phyloP scores from a whole-genome alignment of 2,888 invertebrate genomes.

The Hymenopus coronatus region DNA sequence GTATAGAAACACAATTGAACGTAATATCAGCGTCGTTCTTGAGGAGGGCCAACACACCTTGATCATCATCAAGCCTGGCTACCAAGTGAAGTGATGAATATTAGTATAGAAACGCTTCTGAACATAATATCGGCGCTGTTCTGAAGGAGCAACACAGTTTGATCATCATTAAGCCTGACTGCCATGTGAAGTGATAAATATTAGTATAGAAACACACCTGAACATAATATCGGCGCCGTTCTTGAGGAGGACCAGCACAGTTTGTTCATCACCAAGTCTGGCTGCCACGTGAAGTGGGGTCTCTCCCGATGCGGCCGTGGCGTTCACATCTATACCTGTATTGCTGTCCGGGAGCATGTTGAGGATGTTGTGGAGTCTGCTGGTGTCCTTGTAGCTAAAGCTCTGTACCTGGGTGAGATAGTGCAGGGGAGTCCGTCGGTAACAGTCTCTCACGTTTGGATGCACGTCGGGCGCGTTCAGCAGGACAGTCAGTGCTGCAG shows the following conservation, averaged over 20 bases:
- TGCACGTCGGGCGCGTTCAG: background rate
- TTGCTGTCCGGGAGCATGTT: background rate
- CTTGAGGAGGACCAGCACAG: background rate
- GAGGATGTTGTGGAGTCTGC: background rate
- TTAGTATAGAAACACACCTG: no score
- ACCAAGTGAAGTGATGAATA: no score
- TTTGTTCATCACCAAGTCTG: background rate
- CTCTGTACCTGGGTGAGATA: background rate
- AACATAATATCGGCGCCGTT: conserved; percentile 1
- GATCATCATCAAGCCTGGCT: no score
- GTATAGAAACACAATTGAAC: no score
- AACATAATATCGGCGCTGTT: no score
- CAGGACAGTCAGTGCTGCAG: background rate
- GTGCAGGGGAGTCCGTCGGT: background rate
- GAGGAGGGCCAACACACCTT: no score
- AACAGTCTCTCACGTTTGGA: background rate
- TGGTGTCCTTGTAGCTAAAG: background rate
- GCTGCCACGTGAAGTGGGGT: conserved; percentile 4
- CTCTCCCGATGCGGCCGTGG: background rate
- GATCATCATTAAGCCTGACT: no score
- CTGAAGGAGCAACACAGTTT: no score
- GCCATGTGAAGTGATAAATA: no score
- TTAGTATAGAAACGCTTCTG: no score
- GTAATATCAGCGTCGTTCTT: no score
- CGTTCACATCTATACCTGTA: background rate